These are phyloP conservation scores for Metopia argyrocephala DNA, from an alignment of 2,888 invertebrate species.

Conservation along the genomic window DNA sequence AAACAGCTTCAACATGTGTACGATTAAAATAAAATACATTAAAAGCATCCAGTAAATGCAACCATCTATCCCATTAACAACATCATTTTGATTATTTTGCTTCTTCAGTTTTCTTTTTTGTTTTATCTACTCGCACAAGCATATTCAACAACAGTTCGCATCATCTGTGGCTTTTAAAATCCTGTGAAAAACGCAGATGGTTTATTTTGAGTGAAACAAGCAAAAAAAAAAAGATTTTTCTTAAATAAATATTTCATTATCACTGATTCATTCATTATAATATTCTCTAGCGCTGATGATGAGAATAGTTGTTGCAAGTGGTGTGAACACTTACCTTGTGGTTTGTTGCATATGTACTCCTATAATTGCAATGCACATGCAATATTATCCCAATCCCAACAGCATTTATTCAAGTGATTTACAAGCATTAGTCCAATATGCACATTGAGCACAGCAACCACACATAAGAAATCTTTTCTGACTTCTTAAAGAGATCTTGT, in stretches of 20 bases:
- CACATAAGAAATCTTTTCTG: not conserved
- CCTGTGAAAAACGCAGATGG: conserved; percentile 41
- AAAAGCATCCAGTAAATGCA: conserved; percentile 50
- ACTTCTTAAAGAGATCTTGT: conserved; percentile 26
- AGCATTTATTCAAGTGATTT: conserved; percentile 21
- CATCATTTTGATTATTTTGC: too few relatives aligned
- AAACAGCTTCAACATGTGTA: conserved; percentile 47
- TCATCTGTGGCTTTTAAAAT: too few relatives aligned
- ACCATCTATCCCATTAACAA: too few relatives aligned
- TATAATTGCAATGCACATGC: conserved; percentile 18
- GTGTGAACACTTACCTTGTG: conserved; percentile 12
- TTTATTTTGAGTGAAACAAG: conserved; percentile 12
- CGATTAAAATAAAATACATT: conserved; percentile 47
- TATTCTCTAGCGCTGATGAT: not conserved
- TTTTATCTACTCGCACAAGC: too few relatives aligned
- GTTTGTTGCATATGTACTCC: not conserved
- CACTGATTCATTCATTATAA: conserved; percentile 15
- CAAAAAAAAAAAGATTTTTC: conserved; percentile 26
- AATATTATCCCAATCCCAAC: not conserved
- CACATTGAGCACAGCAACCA: not conserved
- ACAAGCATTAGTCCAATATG: conserved; percentile 20
- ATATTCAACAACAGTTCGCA: conserved; percentile 42
- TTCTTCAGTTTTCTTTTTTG: not conserved
- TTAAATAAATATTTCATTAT: conserved; percentile 57
- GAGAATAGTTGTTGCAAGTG: conserved; percentile 2